Evolutionary conservation across 2,888 invertebrate genomes (phyloP), one percentile per base, ranked within the genome.

Genomic region (Fragum fragum): DNA sequence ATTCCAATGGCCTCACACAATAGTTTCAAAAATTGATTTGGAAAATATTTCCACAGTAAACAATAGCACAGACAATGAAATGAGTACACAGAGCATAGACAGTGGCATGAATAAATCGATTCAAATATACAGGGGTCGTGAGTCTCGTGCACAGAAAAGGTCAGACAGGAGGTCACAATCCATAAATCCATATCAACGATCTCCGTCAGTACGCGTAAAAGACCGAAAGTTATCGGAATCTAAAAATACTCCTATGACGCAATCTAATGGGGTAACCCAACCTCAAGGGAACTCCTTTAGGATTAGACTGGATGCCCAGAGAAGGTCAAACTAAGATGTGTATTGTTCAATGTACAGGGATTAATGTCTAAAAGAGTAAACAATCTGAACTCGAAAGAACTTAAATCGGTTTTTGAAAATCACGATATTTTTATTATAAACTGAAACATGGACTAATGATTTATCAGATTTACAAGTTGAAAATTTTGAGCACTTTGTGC

Each of bases 381-480:
- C 18, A 61, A 61, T 23, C 26, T 28, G 11, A 6, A 26, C 5
- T 23, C 61, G 6, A 5, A 11, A 28, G 61, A 76, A 59, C 16
- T 76, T n/a, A 68, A 47, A 47, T 1, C 9, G 7, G 55, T 76
- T 21, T 69, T 76, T 29, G 11, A 21, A 9, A 55, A 39, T 39
- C 28, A 59, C 57, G 69, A 70, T 39, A 26, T 69, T 59, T n/a
- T 39, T 76, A 21, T 59, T n/a, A 53, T 21, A 70, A 1, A 76
- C 70, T 2, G 76, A 76, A 57, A 76, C 59, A 28, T 76, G 69
- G 69, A 26, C 70, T 5, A 53, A 63, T 26, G 53, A 74, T 32
- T 53, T 26, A 14, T 21, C 26, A 3, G 28, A 59, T 26, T 3
- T 59, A 16, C 59, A 59, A 9, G 59, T 59, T 26, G 59, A 59